Percentiles rank a stretch among this genome's conserved stretches.
phyloP scores from a whole-genome alignment of 2,797 vertebrate species.

The Gadopsis bispinosus region DNA sequence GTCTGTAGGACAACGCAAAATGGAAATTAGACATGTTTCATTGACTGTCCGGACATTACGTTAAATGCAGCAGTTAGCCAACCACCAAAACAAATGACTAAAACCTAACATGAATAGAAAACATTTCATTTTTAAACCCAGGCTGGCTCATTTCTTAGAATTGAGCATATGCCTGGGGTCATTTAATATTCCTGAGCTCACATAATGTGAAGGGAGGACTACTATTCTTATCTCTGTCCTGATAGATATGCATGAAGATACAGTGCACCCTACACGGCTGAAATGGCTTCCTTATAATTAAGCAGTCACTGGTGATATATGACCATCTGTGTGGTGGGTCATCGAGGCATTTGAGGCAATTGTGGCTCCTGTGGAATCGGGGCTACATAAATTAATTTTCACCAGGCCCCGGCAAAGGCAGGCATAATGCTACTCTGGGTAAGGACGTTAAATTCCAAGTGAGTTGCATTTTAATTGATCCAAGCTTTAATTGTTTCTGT shows the following conservation, averaged over 20 bases:
- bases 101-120: constrained; percentile 20
- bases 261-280: constrained; percentile 58
- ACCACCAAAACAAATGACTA: constrained; percentile 21
- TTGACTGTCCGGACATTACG: constrained; percentile 23
- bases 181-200: constrained; percentile 55
- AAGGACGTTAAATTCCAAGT: constrained; percentile 62
- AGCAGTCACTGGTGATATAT: constrained; percentile 80
- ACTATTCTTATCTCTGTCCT: constrained; percentile 68
- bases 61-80: constrained; percentile 32
- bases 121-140: constrained; percentile 24
- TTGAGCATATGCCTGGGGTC: constrained; percentile 35
- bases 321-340: constrained; percentile 64
- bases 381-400: constrained; percentile 69
- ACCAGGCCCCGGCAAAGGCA: constrained; percentile 20
- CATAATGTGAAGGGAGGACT: constrained; percentile 43
- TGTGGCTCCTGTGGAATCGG: constrained; percentile 53
- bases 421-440: constrained; percentile 19
- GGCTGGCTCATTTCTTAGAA: constrained; percentile 37
- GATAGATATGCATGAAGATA: constrained; percentile 72
- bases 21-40: constrained; percentile 51
- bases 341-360: constrained; percentile 53
- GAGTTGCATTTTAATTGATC: constrained; percentile 68
- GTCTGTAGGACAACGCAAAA: constrained; percentile 44
- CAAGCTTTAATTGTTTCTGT: constrained; percentile 69
- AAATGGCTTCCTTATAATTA: constrained; percentile 77